phyloP scores from a whole-genome alignment of 2,113 vertebrate genomes.

The sheep (Ovis aries) region ARS-UI_Ramb_v3.0 NC_056059.1:112933001-112933500 shows the following conservation, averaged over 20 bases:
- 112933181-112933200: slow-evolving; percentile 51
- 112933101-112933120: slow-evolving; percentile 6
- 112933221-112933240: slow-evolving; percentile 45
- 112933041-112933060: not conserved
- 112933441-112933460: slow-evolving; percentile 71
- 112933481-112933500: slow-evolving; percentile 72
- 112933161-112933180: slow-evolving; percentile 23
- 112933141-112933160: slow-evolving; percentile 24
- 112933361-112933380: slow-evolving; percentile 2
- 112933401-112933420: slow-evolving; percentile 67
- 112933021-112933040: not conserved
- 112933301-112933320: not conserved
- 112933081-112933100: not conserved
- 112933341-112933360: slow-evolving; percentile 22
- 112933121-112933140: slow-evolving; percentile 20
- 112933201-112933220: slow-evolving; percentile 56
- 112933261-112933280: slow-evolving; percentile 59
- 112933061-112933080: not conserved
- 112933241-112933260: slow-evolving; percentile 46
- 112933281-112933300: slow-evolving; percentile 68
- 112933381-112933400: slow-evolving; percentile 31
- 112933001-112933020: not conserved
- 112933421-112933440: slow-evolving; percentile 69
- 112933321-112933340: slow-evolving; percentile 43
- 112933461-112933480: slow-evolving; percentile 72